These are phyloP conservation scores for Acleris sparsana DNA, from an alignment of 2,888 invertebrate genomes.

Conservation along the genomic window DNA sequence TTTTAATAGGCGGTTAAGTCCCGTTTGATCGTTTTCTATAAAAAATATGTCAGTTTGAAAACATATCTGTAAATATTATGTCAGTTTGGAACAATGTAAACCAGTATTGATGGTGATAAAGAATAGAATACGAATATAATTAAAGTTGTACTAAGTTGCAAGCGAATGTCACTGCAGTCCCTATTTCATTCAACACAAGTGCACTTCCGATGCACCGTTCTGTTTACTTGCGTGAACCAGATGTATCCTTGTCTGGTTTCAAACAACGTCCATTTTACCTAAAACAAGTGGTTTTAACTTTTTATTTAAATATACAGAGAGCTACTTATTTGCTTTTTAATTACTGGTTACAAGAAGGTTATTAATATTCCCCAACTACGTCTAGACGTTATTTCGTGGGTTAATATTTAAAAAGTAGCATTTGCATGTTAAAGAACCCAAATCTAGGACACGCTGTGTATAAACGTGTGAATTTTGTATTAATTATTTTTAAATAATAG, in stretches of 20 bases:
- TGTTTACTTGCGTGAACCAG: background rate
- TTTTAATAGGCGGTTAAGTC: no score
- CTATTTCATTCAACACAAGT: conserved; percentile 1
- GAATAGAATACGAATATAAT: background rate
- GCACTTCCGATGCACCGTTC: background rate
- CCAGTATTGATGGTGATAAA: no score
- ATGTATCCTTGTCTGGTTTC: background rate
- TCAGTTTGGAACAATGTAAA: no score
- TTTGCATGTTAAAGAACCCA: conserved; percentile 24
- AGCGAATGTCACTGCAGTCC: background rate
- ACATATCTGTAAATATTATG: no score
- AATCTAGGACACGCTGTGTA: conserved; percentile 33
- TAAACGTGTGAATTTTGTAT: conserved; percentile 25
- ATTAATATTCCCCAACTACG: background rate
- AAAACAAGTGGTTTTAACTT: no score
- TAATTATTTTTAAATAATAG: conserved; percentile 19
- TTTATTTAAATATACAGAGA: background rate
- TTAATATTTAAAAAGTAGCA: conserved; percentile 18
- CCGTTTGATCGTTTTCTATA: no score
- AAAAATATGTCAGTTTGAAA: no score
- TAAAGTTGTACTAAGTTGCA: background rate
- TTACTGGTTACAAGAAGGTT: conserved; percentile 1
- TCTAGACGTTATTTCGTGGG: conserved; percentile 23
- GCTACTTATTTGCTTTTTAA: conserved; percentile 14
- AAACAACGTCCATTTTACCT: no score